Conservation (phyloP, 1,140 invertebrate genomes). For the Drosophila santomea region DNA sequence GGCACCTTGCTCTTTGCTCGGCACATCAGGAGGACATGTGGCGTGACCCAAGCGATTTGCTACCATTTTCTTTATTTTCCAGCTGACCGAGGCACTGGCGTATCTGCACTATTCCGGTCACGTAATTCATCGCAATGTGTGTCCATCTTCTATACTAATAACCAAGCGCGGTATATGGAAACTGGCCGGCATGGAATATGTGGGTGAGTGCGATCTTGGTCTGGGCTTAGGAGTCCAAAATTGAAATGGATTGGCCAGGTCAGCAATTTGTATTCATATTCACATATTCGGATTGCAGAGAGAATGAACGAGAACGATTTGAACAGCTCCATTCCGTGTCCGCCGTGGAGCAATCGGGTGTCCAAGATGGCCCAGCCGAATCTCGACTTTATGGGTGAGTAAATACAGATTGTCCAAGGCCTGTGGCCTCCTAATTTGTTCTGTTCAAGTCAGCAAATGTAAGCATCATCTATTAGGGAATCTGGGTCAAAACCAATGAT, state of each 20-base stretch:
- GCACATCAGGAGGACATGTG: not conserved
- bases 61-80: conserved; percentile 68
- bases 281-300: conserved; percentile 86
- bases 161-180: conserved; percentile 99
- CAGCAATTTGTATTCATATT: conserved; percentile 67
- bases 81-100: conserved; percentile 97
- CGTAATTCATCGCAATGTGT: conserved; percentile 96
- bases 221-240: conserved; percentile 19
- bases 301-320: conserved; percentile 89
- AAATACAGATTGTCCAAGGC: not conserved
- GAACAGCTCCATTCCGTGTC: conserved; percentile 89
- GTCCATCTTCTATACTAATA: conserved; percentile 95
- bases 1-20: conserved; percentile 31
- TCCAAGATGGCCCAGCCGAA: conserved; percentile 97
- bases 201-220: conserved; percentile 87
- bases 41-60: conserved; percentile 4
- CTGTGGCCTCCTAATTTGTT: not conserved
- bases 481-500: not conserved
- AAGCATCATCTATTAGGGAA: not conserved
- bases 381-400: conserved; percentile 94
- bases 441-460: not conserved
- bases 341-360: conserved; percentile 94
- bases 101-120: conserved; percentile 95
- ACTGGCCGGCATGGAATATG: conserved; percentile 96
- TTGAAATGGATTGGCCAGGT: conserved; percentile 62